Evolutionary conservation across 2,888 invertebrate species (phyloP).

Genomic region (Tetanocera ferruginea): DNA sequence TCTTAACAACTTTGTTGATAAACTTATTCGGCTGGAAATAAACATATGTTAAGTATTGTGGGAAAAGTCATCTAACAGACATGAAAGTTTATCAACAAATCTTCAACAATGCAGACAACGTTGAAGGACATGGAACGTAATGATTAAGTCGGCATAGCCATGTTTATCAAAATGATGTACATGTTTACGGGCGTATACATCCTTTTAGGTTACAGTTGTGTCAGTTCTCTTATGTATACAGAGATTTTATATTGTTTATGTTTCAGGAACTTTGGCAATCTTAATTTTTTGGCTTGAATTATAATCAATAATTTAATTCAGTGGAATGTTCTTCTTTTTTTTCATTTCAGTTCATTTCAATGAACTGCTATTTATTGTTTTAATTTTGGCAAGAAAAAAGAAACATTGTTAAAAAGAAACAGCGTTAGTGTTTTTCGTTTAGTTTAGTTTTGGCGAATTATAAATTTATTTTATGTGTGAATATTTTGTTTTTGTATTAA

Average conservation of each 20-base stretch:
- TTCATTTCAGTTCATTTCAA: not conserved
- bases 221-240: conserved; percentile 25
- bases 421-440: not conserved
- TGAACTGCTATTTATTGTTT: not conserved
- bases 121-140: conserved; percentile 1
- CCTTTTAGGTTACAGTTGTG: conserved; percentile 19
- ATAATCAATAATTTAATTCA: too few relatives aligned
- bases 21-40: not conserved
- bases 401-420: not conserved
- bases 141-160: conserved; percentile 27
- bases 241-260: conserved; percentile 15
- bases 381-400: not conserved
- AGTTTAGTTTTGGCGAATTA: not conserved
- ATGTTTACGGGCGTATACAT: conserved; percentile 28
- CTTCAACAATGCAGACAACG: not conserved
- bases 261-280: not conserved
- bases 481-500: not conserved
- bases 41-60: not conserved
- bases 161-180: conserved; percentile 35
- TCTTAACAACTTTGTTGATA: not conserved
- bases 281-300: not conserved
- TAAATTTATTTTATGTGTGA: not conserved
- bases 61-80: too few relatives aligned
- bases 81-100: too few relatives aligned
- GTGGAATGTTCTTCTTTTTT: not conserved